These are phyloP conservation scores for Chalcosyrphus nemorum DNA, from an alignment of 2,888 invertebrate genomes.

Conservation along the genomic window DNA sequence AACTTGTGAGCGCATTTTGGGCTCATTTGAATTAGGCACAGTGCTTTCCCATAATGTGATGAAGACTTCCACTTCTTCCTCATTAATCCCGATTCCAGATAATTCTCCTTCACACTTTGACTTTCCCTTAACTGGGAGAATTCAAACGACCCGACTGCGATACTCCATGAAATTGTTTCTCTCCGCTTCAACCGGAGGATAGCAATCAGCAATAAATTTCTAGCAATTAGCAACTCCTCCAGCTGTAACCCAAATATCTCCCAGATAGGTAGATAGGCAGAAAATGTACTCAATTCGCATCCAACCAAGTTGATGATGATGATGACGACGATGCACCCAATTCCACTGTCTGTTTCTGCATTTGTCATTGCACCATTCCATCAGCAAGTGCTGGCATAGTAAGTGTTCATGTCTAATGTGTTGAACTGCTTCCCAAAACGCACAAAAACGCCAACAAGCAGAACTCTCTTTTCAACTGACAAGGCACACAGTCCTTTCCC, in stretches of 20 bases:
- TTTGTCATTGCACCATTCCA: constrained; percentile 45
- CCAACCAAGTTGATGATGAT: constrained; percentile 42
- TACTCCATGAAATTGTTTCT: neutral
- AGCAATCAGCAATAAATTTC: constrained; percentile 67
- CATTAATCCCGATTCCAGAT: neutral
- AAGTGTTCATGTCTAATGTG: constrained; percentile 45
- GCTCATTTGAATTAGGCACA: too few species aligned
- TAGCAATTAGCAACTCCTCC: constrained; percentile 51
- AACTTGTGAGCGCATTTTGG: too few species aligned
- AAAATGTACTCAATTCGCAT: constrained; percentile 47
- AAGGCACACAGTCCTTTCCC: constrained; percentile 22
- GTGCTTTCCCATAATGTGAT: too few species aligned
- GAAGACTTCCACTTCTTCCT: neutral
- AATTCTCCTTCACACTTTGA: constrained; percentile 7
- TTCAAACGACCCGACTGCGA: neutral
- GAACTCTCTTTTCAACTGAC: constrained; percentile 27
- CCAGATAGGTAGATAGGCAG: neutral
- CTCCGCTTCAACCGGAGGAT: neutral
- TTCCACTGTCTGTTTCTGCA: constrained; percentile 38
- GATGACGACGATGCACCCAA: too few species aligned
- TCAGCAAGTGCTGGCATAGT: neutral
- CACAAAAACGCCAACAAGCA: constrained; percentile 5
- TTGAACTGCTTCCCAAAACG: constrained; percentile 45
- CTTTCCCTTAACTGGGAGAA: constrained; percentile 32
- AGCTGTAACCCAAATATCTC: constrained; percentile 52